These are phyloP conservation scores for Agonopterix subpropinquella DNA, from an alignment of 2,888 invertebrate species.

Conservation along the genomic window DNA sequence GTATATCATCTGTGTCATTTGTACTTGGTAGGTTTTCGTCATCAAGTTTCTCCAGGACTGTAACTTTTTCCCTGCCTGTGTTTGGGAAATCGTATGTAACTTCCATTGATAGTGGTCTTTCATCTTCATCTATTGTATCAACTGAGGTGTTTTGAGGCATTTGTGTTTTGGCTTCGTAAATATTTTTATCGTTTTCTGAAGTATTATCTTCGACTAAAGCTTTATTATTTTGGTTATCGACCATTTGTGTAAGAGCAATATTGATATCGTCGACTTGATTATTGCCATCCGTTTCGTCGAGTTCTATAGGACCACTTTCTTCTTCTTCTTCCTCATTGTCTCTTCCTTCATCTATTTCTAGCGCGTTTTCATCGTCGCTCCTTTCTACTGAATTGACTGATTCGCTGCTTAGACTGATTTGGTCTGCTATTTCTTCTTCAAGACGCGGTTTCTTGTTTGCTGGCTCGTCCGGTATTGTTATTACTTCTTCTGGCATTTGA, in stretches of 20 bases:
- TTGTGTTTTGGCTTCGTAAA: slow-evolving; percentile 46
- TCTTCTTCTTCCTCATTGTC: slow-evolving; percentile 1
- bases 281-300: background rate
- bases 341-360: slow-evolving; percentile 1
- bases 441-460: slow-evolving; percentile 37
- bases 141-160: slow-evolving; percentile 28
- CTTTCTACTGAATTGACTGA: slow-evolving; percentile 41
- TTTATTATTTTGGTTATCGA: background rate
- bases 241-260: background rate
- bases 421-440: slow-evolving; percentile 30
- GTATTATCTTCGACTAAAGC: background rate
- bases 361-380: slow-evolving; percentile 22
- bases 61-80: slow-evolving; percentile 28
- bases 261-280: background rate
- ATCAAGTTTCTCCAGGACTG: slow-evolving; percentile 43
- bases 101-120: slow-evolving; percentile 44
- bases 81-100: slow-evolving; percentile 46
- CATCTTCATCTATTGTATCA: slow-evolving; percentile 34
- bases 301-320: slow-evolving; percentile 1
- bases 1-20: slow-evolving; percentile 59
- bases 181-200: slow-evolving; percentile 13
- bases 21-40: slow-evolving; percentile 55
- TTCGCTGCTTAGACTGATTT: slow-evolving; percentile 55
- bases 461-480: slow-evolving; percentile 45
- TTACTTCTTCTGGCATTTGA: slow-evolving; percentile 17